Conservation (phyloP, 2,797 vertebrate genomes). For the Sciaenops ocellatus region DNA sequence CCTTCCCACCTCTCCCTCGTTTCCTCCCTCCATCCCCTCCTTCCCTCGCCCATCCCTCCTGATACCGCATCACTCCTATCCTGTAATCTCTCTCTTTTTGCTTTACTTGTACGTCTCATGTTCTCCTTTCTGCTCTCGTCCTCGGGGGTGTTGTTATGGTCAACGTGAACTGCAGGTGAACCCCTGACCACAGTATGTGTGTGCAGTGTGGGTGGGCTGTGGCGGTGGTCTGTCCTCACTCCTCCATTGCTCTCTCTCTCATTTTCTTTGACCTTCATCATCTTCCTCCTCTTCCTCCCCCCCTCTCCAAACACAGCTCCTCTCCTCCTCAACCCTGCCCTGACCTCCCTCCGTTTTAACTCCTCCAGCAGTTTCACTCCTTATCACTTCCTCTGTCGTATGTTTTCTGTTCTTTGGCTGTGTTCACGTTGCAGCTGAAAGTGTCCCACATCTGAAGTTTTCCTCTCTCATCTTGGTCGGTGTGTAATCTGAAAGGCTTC, state of each 20-base stretch:
- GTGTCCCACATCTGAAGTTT: background rate
- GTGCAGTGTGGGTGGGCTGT: slow-evolving; percentile 67
- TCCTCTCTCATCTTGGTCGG: background rate
- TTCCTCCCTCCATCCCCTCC: slow-evolving; percentile 23
- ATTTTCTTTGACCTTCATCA: slow-evolving; percentile 54
- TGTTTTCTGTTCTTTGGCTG: slow-evolving; percentile 16
- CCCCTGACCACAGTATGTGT: slow-evolving; percentile 64
- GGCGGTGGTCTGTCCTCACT: slow-evolving; percentile 48
- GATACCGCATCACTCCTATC: slow-evolving; percentile 8
- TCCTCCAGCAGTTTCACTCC: slow-evolving; percentile 6
- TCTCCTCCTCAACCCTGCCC: slow-evolving; percentile 32
- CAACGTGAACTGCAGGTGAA: slow-evolving; percentile 75
- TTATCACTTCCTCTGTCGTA: slow-evolving; percentile 37
- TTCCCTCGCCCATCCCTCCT: slow-evolving; percentile 14
- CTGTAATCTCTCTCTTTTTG: slow-evolving; percentile 7
- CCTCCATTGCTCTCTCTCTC: slow-evolving; percentile 34
- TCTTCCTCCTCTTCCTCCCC: slow-evolving; percentile 39
- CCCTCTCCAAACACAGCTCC: slow-evolving; percentile 27
- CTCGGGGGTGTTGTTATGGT: slow-evolving; percentile 69
- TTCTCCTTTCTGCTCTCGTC: slow-evolving; percentile 14
- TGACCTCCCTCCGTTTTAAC: slow-evolving; percentile 30
- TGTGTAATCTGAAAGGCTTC: slow-evolving; percentile 3
- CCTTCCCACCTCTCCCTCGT: slow-evolving; percentile 43
- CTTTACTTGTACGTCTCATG: slow-evolving; percentile 8
- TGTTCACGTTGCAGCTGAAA: background rate